phyloP scores from a whole-genome alignment of 30 jellyfish, hydroid and myxozoan genomes.

The Chironex yamaguchii region DNA sequence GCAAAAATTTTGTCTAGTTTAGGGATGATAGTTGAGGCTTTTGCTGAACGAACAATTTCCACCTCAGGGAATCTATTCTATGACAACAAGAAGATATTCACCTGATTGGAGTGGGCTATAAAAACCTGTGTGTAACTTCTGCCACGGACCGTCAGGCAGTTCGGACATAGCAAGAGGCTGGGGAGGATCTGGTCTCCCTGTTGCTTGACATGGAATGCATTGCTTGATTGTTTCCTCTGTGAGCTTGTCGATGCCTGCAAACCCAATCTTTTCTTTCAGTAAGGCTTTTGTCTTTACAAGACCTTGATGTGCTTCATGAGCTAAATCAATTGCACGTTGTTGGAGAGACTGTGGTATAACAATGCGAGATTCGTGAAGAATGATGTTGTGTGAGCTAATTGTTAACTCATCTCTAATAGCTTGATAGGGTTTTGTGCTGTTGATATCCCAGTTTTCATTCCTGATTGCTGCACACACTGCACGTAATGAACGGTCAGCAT shows the following conservation, averaged over 20 bases:
- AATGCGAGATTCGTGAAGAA: slow-evolving; percentile 19
- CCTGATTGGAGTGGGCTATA: slow-evolving; percentile 48
- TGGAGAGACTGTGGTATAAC: slow-evolving; percentile 44
- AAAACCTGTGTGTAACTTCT: slow-evolving; percentile 18
- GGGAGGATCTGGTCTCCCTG: slow-evolving; percentile 29
- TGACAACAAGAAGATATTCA: slow-evolving; percentile 29
- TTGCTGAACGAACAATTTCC: background rate
- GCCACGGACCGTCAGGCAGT: slow-evolving; percentile 58
- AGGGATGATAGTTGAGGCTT: slow-evolving; percentile 25
- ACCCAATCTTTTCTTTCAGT: slow-evolving; percentile 33
- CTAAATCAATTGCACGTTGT: slow-evolving; percentile 8
- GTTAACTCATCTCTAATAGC: slow-evolving; percentile 11
- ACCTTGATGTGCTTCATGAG: slow-evolving; percentile 63
- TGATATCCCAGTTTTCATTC: background rate
- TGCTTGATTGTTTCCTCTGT: background rate
- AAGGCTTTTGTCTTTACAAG: slow-evolving; percentile 23
- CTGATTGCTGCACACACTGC: background rate
- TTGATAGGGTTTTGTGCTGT: slow-evolving; percentile 2
- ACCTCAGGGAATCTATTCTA: background rate
- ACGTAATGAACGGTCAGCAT: background rate
- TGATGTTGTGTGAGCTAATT: slow-evolving; percentile 1
- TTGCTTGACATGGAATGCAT: slow-evolving; percentile 61
- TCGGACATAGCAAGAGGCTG: slow-evolving; percentile 8
- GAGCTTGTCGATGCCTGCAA: slow-evolving; percentile 34
- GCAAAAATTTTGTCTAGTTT: slow-evolving; percentile 1